phyloP scores from a whole-genome alignment of 2,888 invertebrate genomes.

The Philereme vetulata region DNA sequence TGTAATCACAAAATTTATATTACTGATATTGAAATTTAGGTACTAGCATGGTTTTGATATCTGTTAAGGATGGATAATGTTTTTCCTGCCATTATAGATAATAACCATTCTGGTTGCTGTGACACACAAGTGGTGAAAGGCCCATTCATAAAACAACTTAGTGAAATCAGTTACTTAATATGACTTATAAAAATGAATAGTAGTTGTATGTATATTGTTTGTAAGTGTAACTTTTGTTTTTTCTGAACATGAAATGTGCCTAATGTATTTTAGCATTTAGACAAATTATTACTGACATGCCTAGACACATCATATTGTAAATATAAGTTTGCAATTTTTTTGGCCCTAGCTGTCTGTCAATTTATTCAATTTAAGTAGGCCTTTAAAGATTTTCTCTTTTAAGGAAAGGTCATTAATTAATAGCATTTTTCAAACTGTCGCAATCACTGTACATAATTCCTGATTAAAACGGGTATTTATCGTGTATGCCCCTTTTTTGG shows the following conservation, averaged over 20 bases:
- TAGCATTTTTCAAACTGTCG: no score
- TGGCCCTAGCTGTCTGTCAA: neutral
- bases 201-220: slow-evolving; percentile 7
- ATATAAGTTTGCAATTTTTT: no score
- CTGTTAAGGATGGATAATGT: slow-evolving; percentile 7
- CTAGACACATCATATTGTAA: neutral
- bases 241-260: slow-evolving; percentile 14
- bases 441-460: no score
- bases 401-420: neutral
- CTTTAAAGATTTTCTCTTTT: neutral
- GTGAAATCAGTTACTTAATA: neutral
- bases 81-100: slow-evolving; percentile 9
- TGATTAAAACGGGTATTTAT: no score
- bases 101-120: slow-evolving; percentile 9
- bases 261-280: slow-evolving; percentile 16
- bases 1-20: slow-evolving; percentile 14
- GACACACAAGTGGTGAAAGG: slow-evolving; percentile 6
- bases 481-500: no score
- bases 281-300: slow-evolving; percentile 2
- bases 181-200: slow-evolving; percentile 2
- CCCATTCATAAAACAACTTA: neutral
- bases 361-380: neutral
- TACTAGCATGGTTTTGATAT: slow-evolving; percentile 18
- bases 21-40: slow-evolving; percentile 9
- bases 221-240: slow-evolving; percentile 17